Base-by-base conservation (phyloP, 2,797 vertebrate genomes). In the Vultur gryphus region DNA sequence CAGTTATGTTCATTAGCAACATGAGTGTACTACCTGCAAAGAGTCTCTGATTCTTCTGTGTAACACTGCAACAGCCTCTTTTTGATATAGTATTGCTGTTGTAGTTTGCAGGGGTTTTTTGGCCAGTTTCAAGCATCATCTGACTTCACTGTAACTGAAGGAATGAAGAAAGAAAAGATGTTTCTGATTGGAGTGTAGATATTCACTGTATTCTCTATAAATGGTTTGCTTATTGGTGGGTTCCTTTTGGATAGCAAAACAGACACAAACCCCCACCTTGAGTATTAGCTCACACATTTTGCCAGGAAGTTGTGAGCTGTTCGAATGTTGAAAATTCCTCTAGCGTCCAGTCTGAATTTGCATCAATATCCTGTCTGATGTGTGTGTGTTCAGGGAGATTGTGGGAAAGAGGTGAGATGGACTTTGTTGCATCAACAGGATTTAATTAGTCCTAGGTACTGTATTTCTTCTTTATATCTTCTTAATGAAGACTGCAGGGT, bases 141-240 rank as follows among this genome's bases (percentile, higher is more conserved):
- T 93, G 29, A 72, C 49, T 77, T 67, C 26, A 35, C 14, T 79
- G 46, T 91, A 76, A 52, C 33, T 72, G 69, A 67, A 73, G 16
- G 28, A 94, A 92, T 43, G 24, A 66, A 90, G 61, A 61, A 59
- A 72, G 52, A 86, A 69, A 67, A 81, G 28, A 10, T 79, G n/a
- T 37, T 85, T 87, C 62, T 85, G 19, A 41, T 8, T 26, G 21
- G 25, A 87, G 24, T 71, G 6, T 37, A 37, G 18, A 23, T 87
- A 41, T 49, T 72, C 10, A n/a, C 44, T 85, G 6, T 51, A 6
- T 82, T 80, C 17, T 83, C 13, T 94, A 3, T 71, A 67, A 76
- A 31, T 46, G 49, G 5, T 24, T 79, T 55, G 10, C 31, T 85
- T 84, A 49, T 51, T n/a, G 55, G 5, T 58, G n/a, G 16, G 10